Percentiles rank a stretch among this genome's conserved stretches.
Conservation (phyloP, 2,797 vertebrate species). For the Oreochromis grahami region DNA sequence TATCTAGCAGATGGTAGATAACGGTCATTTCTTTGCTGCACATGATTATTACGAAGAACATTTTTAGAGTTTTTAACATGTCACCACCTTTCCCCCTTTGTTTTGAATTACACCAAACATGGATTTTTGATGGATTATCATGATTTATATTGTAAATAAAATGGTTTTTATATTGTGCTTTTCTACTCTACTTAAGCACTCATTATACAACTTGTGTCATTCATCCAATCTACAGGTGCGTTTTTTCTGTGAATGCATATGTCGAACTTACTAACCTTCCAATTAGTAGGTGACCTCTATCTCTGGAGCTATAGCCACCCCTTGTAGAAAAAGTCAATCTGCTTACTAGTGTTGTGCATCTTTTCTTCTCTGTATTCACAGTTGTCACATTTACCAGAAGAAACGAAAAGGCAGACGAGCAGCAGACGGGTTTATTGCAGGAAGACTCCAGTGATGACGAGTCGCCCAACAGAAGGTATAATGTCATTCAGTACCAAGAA, state of each 20-base stretch:
- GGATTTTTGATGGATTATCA: neutral
- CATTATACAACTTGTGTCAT: neutral
- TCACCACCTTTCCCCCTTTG: neutral
- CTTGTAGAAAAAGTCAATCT: neutral
- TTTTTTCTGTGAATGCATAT: neutral
- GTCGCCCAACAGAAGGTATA: constrained; percentile 59
- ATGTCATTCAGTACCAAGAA: neutral
- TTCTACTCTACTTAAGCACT: neutral
- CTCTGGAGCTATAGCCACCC: neutral
- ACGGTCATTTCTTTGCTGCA: neutral
- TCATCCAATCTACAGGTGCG: neutral
- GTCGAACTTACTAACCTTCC: neutral
- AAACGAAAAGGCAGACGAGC: constrained; percentile 67
- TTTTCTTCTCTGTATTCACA: constrained; percentile 20
- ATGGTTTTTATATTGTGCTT: neutral
- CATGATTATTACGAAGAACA: neutral
- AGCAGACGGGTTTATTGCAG: constrained; percentile 80
- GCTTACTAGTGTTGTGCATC: neutral
- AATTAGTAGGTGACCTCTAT: neutral
- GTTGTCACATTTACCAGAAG: constrained; percentile 72
- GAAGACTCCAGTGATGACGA: constrained; percentile 81
- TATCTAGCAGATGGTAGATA: neutral
- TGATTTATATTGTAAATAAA: neutral
- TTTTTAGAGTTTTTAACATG: neutral
- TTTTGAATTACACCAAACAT: neutral